These are phyloP conservation scores for Palythoa grandis DNA, from an alignment of 92 coral and sea anemone genomes.

Conservation along the genomic window DNA sequence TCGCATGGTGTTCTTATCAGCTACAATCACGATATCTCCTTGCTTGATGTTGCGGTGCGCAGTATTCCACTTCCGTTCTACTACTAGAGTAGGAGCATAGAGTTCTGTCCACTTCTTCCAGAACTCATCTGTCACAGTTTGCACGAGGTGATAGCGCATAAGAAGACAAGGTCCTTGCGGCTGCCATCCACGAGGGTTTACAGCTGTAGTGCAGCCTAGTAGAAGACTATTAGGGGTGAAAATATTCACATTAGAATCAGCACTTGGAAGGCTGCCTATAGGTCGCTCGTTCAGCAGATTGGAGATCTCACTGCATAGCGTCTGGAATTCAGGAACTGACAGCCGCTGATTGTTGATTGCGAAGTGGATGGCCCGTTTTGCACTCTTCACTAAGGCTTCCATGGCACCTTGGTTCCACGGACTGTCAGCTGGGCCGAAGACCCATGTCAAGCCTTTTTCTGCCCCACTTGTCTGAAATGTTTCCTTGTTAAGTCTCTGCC, in stretches of 20 bases:
- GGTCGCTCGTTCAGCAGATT: too few relatives aligned
- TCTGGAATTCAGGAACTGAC: too few relatives aligned
- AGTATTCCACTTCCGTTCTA: slow-evolving; percentile 65
- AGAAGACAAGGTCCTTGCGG: slow-evolving; percentile 42
- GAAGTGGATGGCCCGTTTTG: slow-evolving; percentile 77
- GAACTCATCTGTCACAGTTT: slow-evolving; percentile 51
- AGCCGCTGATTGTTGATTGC: too few relatives aligned
- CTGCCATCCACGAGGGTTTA: slow-evolving; percentile 72
- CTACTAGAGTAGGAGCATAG: slow-evolving; percentile 63
- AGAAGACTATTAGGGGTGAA: too few relatives aligned
- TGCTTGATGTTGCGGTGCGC: slow-evolving; percentile 53
- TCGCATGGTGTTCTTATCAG: too few relatives aligned
- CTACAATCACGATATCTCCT: slow-evolving; percentile 74
- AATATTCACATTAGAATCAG: too few relatives aligned
- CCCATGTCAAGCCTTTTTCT: too few relatives aligned
- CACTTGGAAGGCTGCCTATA: too few relatives aligned
- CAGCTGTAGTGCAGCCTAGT: slow-evolving; percentile 75
- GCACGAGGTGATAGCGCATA: slow-evolving; percentile 62
- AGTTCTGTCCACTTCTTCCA: slow-evolving; percentile 66
- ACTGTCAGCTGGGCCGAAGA: too few relatives aligned
- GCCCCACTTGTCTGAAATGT: slow-evolving; percentile 46
- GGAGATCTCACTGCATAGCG: too few relatives aligned
- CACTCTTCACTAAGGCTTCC: slow-evolving; percentile 66
- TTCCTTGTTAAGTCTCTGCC: slow-evolving; percentile 57
- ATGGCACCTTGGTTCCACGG: too few relatives aligned